Evolutionary conservation across 1,140 invertebrate species (phyloP).

Genomic region (Drosophila neocordata): DNA sequence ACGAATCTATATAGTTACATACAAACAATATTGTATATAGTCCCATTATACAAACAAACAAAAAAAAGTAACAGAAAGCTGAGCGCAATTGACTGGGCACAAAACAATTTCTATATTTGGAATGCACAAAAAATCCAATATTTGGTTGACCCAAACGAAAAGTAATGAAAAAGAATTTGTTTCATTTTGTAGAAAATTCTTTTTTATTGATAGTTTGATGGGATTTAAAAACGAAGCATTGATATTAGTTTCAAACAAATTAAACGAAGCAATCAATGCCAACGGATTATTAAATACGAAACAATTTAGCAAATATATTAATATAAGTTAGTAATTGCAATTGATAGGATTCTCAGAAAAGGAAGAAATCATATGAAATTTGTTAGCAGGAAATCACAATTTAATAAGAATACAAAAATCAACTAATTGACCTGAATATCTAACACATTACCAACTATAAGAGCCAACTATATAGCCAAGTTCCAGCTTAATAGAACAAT

Average conservation of each 20-base stretch:
- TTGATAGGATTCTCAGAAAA: background rate
- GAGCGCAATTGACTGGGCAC: conserved; percentile 17
- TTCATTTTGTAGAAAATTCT: background rate
- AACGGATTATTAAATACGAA: background rate
- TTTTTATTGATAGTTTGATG: conserved; percentile 5
- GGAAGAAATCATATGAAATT: too few species aligned
- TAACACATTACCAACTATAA: too few species aligned
- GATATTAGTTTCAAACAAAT: background rate
- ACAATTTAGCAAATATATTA: too few species aligned
- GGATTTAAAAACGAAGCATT: conserved; percentile 5
- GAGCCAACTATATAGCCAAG: too few species aligned
- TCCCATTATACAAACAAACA: conserved; percentile 30
- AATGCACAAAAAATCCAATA: conserved; percentile 38
- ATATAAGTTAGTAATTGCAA: conserved; percentile 3
- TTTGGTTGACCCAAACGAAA: conserved; percentile 14
- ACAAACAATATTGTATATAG: conserved; percentile 26
- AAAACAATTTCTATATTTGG: conserved; percentile 31
- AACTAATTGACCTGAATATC: too few species aligned
- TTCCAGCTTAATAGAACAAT: too few species aligned
- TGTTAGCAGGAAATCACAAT: too few species aligned
- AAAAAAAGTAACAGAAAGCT: conserved; percentile 1
- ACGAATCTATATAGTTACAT: conserved; percentile 14
- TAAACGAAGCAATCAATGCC: background rate
- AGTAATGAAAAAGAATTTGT: conserved; percentile 6
- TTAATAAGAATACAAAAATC: too few species aligned